These are phyloP conservation scores for Ptilorrhoa leucosticta DNA, from an alignment of 2,113 vertebrate species.

Conservation along the genomic window DNA sequence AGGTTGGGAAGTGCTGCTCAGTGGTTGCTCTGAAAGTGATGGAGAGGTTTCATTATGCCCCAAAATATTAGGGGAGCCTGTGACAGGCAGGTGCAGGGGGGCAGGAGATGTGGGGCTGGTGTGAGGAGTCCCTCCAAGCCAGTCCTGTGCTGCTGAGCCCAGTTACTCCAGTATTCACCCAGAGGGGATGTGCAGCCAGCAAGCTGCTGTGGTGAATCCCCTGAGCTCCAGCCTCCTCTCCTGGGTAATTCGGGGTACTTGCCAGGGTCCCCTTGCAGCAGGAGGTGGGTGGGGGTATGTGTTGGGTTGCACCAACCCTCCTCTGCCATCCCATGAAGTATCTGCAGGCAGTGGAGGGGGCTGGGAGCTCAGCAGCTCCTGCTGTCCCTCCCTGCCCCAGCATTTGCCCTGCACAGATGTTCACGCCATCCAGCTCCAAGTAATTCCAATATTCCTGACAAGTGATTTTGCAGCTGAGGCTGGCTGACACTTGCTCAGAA, in stretches of 20 bases:
- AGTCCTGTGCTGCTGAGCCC: accelerated
- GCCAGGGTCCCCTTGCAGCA: neutral
- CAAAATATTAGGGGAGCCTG: accelerated
- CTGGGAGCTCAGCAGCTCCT: neutral
- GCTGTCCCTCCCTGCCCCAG: neutral
- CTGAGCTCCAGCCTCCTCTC: neutral
- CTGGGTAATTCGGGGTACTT: neutral
- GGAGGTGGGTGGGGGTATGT: accelerated
- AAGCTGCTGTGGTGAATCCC: neutral
- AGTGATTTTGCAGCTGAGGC: neutral
- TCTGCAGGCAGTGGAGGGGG: neutral
- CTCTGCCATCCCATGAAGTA: neutral
- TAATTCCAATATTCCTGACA: neutral
- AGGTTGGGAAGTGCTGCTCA: neutral
- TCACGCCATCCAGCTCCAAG: neutral
- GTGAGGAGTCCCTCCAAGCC: accelerated
- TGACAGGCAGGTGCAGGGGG: neutral
- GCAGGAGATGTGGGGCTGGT: neutral
- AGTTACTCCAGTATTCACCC: neutral
- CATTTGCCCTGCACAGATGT: neutral
- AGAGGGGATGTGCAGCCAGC: neutral
- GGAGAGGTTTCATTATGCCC: neutral
- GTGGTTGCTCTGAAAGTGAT: neutral
- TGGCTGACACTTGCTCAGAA: neutral
- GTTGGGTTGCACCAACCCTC: neutral